These are phyloP conservation scores for Cyclopterus lumpus DNA, from an alignment of 2,797 vertebrate genomes.

Conservation along the genomic window DNA sequence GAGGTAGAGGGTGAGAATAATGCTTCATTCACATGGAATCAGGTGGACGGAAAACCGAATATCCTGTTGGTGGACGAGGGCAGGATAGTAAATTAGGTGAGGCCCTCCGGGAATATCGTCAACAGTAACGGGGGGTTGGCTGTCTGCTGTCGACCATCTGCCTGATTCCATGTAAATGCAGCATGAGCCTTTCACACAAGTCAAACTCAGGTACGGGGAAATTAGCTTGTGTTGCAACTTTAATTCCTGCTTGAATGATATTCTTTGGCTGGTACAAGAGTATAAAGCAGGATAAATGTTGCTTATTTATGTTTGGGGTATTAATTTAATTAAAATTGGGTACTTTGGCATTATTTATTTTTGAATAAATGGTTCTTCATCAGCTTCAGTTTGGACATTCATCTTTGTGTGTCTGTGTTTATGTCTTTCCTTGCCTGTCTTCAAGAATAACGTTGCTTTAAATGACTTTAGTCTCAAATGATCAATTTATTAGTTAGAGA, in stretches of 20 bases:
- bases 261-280: slow-evolving; percentile 66
- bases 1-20: neutral
- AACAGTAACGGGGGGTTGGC: too few relatives aligned
- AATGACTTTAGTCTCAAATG: neutral
- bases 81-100: too few relatives aligned
- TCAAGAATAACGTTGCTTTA: slow-evolving; percentile 9
- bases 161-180: neutral
- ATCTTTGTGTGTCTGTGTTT: slow-evolving; percentile 79
- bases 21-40: neutral
- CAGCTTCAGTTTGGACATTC: slow-evolving; percentile 77
- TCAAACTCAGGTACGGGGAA: slow-evolving; percentile 49
- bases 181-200: slow-evolving; percentile 29
- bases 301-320: slow-evolving; percentile 52
- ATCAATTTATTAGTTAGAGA: neutral
- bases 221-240: slow-evolving; percentile 22
- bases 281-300: slow-evolving; percentile 43
- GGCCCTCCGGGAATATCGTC: too few relatives aligned
- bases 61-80: neutral
- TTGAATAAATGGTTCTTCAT: slow-evolving; percentile 79
- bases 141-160: neutral
- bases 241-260: slow-evolving; percentile 30
- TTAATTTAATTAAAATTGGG: slow-evolving; percentile 68
- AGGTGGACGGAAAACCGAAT: neutral
- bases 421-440: slow-evolving; percentile 26
- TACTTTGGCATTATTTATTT: slow-evolving; percentile 68